phyloP scores from a whole-genome alignment of 2,888 invertebrate genomes.

The Polymixis lichenea region DNA sequence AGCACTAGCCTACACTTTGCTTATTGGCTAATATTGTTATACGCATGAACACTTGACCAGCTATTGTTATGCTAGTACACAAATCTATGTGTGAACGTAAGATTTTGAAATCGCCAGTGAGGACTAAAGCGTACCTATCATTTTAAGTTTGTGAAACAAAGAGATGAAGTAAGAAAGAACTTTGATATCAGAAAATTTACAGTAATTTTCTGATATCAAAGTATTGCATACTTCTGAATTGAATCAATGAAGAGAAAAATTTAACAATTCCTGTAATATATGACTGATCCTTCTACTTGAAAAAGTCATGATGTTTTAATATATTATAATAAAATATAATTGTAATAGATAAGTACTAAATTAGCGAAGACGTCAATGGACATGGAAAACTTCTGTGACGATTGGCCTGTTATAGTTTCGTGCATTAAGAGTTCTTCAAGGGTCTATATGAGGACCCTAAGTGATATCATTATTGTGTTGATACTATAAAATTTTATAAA shows the following conservation, averaged over 20 bases:
- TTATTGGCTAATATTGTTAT: constrained; percentile 25
- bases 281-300: not conserved
- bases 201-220: too few species aligned
- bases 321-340: not conserved
- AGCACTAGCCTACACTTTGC: constrained; percentile 12
- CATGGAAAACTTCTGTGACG: not conserved
- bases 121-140: not conserved
- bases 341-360: not conserved
- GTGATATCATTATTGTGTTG: too few species aligned
- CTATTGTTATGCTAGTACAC: not conserved
- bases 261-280: not conserved
- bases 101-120: not conserved
- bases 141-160: not conserved
- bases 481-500: too few species aligned
- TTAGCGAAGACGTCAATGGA: not conserved
- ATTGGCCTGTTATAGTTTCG: not conserved
- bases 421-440: constrained; percentile 7
- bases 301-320: not conserved
- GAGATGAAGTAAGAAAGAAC: not conserved
- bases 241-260: not conserved
- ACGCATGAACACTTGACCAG: not conserved
- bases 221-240: not conserved
- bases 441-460: not conserved
- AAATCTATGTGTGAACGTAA: not conserved
- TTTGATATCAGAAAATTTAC: not conserved